These are phyloP conservation scores for Danaus plexippus DNA, from an alignment of 1,140 invertebrate genomes.

Conservation along the genomic window DNA sequence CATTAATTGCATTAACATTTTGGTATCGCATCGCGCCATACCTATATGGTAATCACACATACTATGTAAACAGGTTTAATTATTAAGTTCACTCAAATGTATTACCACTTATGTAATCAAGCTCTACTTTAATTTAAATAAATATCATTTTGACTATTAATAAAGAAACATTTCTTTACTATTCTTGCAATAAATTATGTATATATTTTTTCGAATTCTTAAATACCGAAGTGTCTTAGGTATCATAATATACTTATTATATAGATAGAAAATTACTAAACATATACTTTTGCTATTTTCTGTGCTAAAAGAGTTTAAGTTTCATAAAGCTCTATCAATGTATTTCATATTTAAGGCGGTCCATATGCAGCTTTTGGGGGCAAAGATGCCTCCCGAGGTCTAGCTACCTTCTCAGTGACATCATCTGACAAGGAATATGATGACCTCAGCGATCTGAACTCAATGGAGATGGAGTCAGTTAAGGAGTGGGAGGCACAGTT, in stretches of 20 bases:
- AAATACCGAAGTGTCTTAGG: too few relatives aligned
- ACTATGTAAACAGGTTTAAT: slow-evolving; percentile 1
- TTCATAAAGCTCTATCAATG: not conserved
- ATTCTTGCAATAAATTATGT: too few relatives aligned
- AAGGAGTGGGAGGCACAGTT: slow-evolving; percentile 98
- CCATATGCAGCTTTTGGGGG: slow-evolving; percentile 96
- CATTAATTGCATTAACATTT: slow-evolving; percentile 18
- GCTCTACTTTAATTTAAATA: too few relatives aligned
- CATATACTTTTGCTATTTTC: not conserved
- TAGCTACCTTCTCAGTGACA: slow-evolving; percentile 94
- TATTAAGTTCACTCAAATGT: not conserved
- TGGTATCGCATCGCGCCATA: slow-evolving; percentile 2
- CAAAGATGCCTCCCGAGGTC: slow-evolving; percentile 93
- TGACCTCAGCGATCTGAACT: slow-evolving; percentile 94
- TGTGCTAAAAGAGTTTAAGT: not conserved
- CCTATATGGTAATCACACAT: too few relatives aligned
- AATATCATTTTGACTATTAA: too few relatives aligned
- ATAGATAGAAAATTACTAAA: not conserved
- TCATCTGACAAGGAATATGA: slow-evolving; percentile 89
- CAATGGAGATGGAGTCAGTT: slow-evolving; percentile 89
- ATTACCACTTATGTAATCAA: too few relatives aligned
- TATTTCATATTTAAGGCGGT: slow-evolving; percentile 77
- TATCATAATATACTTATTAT: too few relatives aligned
- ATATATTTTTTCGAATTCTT: too few relatives aligned
- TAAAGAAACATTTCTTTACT: too few relatives aligned